Evolutionary conservation across 2,797 vertebrate genomes (phyloP).

Genomic region (Diglossa cyanea): DNA sequence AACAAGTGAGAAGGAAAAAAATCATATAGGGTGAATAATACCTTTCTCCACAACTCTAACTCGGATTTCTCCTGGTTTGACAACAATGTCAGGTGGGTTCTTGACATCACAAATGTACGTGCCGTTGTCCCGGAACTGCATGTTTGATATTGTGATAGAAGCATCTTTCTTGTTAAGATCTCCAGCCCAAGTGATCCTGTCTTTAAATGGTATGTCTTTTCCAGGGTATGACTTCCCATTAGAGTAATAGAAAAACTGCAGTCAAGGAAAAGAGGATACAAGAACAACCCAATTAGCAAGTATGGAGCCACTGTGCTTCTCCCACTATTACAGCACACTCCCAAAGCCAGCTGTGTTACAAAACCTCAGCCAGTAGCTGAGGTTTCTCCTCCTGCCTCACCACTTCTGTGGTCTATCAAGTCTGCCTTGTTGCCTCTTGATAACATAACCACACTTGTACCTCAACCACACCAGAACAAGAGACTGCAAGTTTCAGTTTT

Average conservation of each 20-base stretch:
- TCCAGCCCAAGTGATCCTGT: slow-evolving; percentile 86
- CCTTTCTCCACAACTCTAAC: slow-evolving; percentile 90
- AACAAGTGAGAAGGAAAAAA: not conserved
- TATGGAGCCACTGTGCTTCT: not conserved
- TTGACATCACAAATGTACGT: slow-evolving; percentile 91
- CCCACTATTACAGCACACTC: not conserved
- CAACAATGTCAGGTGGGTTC: slow-evolving; percentile 89
- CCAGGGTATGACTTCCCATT: slow-evolving; percentile 77
- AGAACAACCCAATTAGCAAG: slow-evolving; percentile 8
- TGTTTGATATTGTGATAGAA: slow-evolving; percentile 86
- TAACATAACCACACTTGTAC: not conserved
- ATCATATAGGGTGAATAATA: slow-evolving; percentile 56
- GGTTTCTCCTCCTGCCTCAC: not conserved
- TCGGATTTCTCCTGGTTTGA: slow-evolving; percentile 77
- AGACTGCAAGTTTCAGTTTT: not conserved
- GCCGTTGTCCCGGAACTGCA: slow-evolving; percentile 91
- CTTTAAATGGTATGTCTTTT: slow-evolving; percentile 78
- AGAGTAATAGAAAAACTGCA: slow-evolving; percentile 86
- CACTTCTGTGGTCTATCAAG: not conserved
- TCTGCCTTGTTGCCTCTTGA: not conserved
- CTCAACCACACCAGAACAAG: not conserved
- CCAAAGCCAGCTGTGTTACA: not conserved
- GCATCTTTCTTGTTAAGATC: slow-evolving; percentile 92
- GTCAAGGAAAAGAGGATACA: slow-evolving; percentile 26
- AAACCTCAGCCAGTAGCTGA: not conserved